Percentiles rank a stretch among this genome's conserved stretches.
Evolutionary conservation across 2,888 invertebrate species (phyloP).

Genomic region (Netelia inedita): DNA sequence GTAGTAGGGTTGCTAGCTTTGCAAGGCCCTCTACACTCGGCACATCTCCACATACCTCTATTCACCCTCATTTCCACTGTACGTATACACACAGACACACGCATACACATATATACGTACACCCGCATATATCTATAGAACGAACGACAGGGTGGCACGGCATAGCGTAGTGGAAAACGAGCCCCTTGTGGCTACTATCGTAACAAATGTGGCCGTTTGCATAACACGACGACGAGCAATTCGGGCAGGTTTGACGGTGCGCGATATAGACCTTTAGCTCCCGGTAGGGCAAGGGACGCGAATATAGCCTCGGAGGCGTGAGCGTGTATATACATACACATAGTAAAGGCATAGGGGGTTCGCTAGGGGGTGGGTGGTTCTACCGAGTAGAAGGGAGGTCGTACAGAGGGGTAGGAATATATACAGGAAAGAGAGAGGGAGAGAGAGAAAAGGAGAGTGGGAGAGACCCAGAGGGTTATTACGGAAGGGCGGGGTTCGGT

Average conservation of each 20-base stretch:
- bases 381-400: conserved; percentile 32
- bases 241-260: conserved; percentile 85
- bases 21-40: conserved; percentile 37
- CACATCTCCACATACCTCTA: conserved; percentile 3
- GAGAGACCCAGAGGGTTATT: conserved; percentile 53
- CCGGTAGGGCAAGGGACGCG: conserved; percentile 59
- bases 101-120: conserved; percentile 8
- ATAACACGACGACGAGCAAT: conserved; percentile 85
- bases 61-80: conserved; percentile 31
- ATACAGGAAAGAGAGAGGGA: conserved; percentile 23
- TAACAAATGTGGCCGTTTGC: conserved; percentile 85
- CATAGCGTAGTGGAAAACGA: conserved; percentile 79
- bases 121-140: conserved; percentile 8
- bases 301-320: conserved; percentile 52
- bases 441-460: conserved; percentile 10
- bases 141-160: conserved; percentile 71
- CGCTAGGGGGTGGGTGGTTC: conserved; percentile 46
- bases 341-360: conserved; percentile 3
- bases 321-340: conserved; percentile 24
- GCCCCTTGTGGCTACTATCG: conserved; percentile 83
- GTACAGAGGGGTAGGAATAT: not conserved
- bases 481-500: conserved; percentile 60
- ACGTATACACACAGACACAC: not conserved
- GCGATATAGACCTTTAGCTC: conserved; percentile 84
- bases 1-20: not conserved